Evolutionary conservation across 2,113 vertebrate species (phyloP), one percentile per base, ranked within the genome.

Genomic region (Macrotus californicus): DNA sequence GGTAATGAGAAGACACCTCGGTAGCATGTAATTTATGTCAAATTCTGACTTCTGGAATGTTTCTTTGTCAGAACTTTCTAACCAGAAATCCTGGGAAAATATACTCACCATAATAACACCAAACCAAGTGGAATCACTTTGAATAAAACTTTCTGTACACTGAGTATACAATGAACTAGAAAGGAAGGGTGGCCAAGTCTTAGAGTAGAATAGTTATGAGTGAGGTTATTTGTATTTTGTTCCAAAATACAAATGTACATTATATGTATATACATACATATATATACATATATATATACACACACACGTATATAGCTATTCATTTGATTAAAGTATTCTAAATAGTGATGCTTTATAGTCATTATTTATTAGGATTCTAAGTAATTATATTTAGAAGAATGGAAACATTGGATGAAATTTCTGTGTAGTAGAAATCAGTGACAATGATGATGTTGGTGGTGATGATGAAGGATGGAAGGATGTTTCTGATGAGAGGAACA

Each of bases 31-130:
- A 98, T 97, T 98, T 98, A 98, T 2, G 1, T 96, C 89, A 95
- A 97, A 97, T 94, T 94, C 86, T 96, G 93, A 90, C 87, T 97
- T 75, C 96, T 97, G 97, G 94, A 97, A 97, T 96, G 95, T 96
- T 97, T 97, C 91, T 97, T 97, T 97, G 93, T 98, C 93, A 97
- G 96, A 61, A 61, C 75, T 95, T 98, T 97, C 84, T 96, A 97
- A 95, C 77, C 80, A 86, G 95, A 97, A 97, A 92, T 54, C 94
- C 39, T 97, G 70, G 87, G 56, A 93, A 96, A 94, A 87, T 46
- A 95, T 66, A 96, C 88, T 95, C 59, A 34, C 52, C 96, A 70
- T 54, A 96, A 91, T 43, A 85, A 95, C 36, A 96, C 29, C 11
- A 95, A 94, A 94, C 41, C 72, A 95, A 85, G 73, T 16, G 77